Evolutionary conservation across 2,888 invertebrate genomes (phyloP).

Genomic region (Uloborus plumipes): DNA sequence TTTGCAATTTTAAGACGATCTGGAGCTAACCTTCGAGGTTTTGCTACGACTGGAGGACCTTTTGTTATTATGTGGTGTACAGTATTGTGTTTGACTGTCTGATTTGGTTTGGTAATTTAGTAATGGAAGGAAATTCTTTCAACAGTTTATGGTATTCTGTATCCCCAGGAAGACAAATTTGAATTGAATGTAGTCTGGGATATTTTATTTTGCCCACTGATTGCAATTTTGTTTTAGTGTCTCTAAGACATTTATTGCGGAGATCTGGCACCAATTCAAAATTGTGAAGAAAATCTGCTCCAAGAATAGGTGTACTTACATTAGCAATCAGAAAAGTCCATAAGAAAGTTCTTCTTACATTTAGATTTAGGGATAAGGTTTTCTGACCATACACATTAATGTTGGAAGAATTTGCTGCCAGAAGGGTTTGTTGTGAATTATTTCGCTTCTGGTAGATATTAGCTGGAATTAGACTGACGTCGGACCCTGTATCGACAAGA

Average conservation of each 20-base stretch:
- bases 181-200: not conserved
- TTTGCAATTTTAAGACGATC: constrained; percentile 3
- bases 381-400: constrained; percentile 8
- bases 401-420: constrained; percentile 1
- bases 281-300: constrained; percentile 22
- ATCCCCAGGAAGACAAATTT: not conserved
- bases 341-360: not conserved
- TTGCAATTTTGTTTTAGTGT: constrained; percentile 4
- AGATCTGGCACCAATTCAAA: constrained; percentile 9
- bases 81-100: constrained; percentile 9
- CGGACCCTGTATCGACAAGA: constrained; percentile 43
- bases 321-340: constrained; percentile 13
- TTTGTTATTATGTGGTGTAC: not conserved
- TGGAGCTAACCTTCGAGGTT: not conserved
- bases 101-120: not conserved
- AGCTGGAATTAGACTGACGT: constrained; percentile 23
- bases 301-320: constrained; percentile 13
- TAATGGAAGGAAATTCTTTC: not conserved
- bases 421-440: not conserved
- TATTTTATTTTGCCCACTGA: not conserved
- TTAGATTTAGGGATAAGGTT: constrained; percentile 1
- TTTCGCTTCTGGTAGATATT: constrained; percentile 16
- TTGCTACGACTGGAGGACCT: too few species aligned
- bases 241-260: not conserved
- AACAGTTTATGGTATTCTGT: constrained; percentile 7